Evolutionary conservation across 2,888 invertebrate species (phyloP), one percentile per base, ranked within the genome.

Genomic region (Ceraclea dissimilis): DNA sequence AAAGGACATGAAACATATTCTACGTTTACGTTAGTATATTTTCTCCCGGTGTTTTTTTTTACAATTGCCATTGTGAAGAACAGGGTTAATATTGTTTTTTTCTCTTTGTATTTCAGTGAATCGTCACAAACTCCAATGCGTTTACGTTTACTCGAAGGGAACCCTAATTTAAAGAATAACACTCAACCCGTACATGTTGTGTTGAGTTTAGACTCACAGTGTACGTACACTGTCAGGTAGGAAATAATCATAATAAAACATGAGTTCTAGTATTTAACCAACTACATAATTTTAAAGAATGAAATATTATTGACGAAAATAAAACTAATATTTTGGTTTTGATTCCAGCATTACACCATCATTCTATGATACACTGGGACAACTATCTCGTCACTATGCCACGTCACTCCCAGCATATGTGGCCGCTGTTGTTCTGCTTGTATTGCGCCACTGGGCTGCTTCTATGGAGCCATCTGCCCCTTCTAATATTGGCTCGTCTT

Each of bases 171-270:
- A 20, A 73, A 74, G 22, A 68, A 70, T 0, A 68, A 73, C 8
- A 65, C 72, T 58, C 70, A 74, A 0, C 69, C 74, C 26, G 79
- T 82, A 0, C 73, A 71, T 63, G 68, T 90, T 2, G 79, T 79
- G 51, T 65, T 90, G 17, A 76, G 82, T 51, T 71, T 89, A 63
- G 87, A 89, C 67, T 85, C 89, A 4, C 73, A 77, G 43, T 90
- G 90, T 66, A 79, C 79, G n/a, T 90, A 84, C 66, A 76, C 73
- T 52, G 75, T 88, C 43, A 83, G 82, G 84, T 85, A 72, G 68
- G 64, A 65, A 39, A 13, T 13, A 39, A 39, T 21, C 19, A n/a
- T n/a, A n/a, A n/a, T n/a, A n/a, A n/a, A n/a, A n/a, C n/a, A n/a
- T n/a, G n/a, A n/a, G n/a, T n/a, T n/a, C n/a, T n/a, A n/a, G n/a